A percentile compares a stretch with the other conserved stretches of the same genome.
Conservation (phyloP, 2,888 invertebrate species). For the Conops quadrifasciatus region DNA sequence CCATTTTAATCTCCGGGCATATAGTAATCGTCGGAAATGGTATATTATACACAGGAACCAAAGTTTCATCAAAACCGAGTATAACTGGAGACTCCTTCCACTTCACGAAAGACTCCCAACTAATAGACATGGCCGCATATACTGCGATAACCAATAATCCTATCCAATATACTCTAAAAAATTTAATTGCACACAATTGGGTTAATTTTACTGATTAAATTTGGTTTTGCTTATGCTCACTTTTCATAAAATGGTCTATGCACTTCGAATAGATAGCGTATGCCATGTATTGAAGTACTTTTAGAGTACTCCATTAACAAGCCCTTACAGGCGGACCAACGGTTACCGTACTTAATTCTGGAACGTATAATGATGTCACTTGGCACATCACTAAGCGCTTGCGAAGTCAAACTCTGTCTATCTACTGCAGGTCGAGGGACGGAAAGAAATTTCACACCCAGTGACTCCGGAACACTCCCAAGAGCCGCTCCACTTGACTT, state of each 20-base stretch:
- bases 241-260: conserved; percentile 61
- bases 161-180: conserved; percentile 58
- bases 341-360: conserved; percentile 59
- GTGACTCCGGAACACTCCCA: conserved; percentile 46
- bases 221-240: conserved; percentile 45
- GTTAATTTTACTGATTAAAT: no score
- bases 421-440: conserved; percentile 47
- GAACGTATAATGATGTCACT: conserved; percentile 61
- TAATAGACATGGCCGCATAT: conserved; percentile 56
- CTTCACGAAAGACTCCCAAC: conserved; percentile 57
- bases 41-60: conserved; percentile 59
- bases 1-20: conserved; percentile 63
- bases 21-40: conserved; percentile 62
- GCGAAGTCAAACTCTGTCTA: conserved; percentile 54
- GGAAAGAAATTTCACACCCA: conserved; percentile 49
- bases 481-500: conserved; percentile 25
- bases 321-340: conserved; percentile 57
- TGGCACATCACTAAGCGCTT: conserved; percentile 60
- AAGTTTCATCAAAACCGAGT: conserved; percentile 60
- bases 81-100: conserved; percentile 61
- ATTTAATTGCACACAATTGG: no score
- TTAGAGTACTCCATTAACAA: conserved; percentile 60
- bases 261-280: conserved; percentile 61
- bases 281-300: conserved; percentile 60
- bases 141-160: conserved; percentile 57